phyloP scores from a whole-genome alignment of 2,888 invertebrate species.

The Pristionchus exspectatus region DNA sequence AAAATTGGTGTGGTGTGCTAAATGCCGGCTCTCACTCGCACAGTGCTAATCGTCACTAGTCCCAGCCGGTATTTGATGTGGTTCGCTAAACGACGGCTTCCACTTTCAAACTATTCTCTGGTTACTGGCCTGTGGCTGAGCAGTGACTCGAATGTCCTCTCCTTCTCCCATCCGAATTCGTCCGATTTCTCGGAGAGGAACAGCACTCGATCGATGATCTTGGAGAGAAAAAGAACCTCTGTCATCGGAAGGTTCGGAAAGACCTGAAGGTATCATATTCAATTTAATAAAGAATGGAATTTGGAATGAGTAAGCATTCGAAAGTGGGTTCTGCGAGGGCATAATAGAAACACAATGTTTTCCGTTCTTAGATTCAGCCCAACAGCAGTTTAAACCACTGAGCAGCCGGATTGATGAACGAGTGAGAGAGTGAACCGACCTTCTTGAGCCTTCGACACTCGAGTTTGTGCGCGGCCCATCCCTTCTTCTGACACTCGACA shows the following conservation, averaged over 20 bases:
- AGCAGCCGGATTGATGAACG: background rate
- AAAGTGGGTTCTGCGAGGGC: too few relatives aligned
- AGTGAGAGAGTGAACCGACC: constrained; percentile 41
- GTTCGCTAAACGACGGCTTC: too few relatives aligned
- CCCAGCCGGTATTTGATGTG: too few relatives aligned
- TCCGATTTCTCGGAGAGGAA: constrained; percentile 73
- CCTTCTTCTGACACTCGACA: constrained; percentile 74
- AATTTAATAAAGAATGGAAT: too few relatives aligned
- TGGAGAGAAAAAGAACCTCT: constrained; percentile 76
- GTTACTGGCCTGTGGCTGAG: constrained; percentile 63
- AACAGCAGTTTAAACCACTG: too few relatives aligned
- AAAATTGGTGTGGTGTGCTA: too few relatives aligned
- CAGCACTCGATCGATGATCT: constrained; percentile 72
- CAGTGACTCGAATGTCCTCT: constrained; percentile 67
- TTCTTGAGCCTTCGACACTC: constrained; percentile 75
- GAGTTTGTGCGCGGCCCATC: constrained; percentile 72
- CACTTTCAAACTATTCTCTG: too few relatives aligned
- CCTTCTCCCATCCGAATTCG: constrained; percentile 71
- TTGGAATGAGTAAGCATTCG: too few relatives aligned
- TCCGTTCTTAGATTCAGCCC: too few relatives aligned
- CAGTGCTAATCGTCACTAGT: too few relatives aligned
- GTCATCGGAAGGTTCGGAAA: constrained; percentile 78
- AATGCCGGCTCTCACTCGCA: too few relatives aligned
- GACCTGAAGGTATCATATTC: constrained; percentile 56
- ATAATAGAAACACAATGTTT: too few relatives aligned